phyloP scores from a whole-genome alignment of 1,140 invertebrate species.

The Drosophila rufa region DNA sequence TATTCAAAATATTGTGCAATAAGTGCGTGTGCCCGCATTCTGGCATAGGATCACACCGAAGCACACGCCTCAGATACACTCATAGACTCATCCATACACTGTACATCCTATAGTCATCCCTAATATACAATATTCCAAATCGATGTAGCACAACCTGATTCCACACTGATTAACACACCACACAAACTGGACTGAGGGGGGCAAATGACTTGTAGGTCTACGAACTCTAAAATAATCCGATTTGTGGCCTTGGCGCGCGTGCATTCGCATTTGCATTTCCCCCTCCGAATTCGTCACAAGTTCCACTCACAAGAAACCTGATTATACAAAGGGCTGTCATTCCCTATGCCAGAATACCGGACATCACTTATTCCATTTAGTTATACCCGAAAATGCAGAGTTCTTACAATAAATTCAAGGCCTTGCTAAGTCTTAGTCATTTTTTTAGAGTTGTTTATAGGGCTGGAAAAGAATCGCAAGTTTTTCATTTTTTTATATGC shows the following conservation, averaged over 20 bases:
- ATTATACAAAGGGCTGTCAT: not conserved
- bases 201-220: not conserved
- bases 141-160: not conserved
- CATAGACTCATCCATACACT: too few relatives aligned
- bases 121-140: not conserved
- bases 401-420: slow-evolving; percentile 10
- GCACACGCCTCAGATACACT: not conserved
- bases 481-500: not conserved
- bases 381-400: not conserved
- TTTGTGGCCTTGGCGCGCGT: not conserved
- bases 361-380: slow-evolving; percentile 6
- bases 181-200: not conserved
- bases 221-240: not conserved
- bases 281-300: not conserved
- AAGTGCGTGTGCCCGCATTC: slow-evolving; percentile 13
- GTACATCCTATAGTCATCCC: not conserved
- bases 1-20: slow-evolving; percentile 2
- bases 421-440: not conserved
- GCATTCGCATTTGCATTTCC: slow-evolving; percentile 10
- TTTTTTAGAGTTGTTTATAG: not conserved
- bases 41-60: slow-evolving; percentile 12
- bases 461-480: not conserved
- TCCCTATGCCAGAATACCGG: slow-evolving; percentile 1
- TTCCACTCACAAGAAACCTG: not conserved
- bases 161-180: too few relatives aligned